phyloP scores from a whole-genome alignment of 2,888 invertebrate species.

The Dyspetes luteomarginatus region DNA sequence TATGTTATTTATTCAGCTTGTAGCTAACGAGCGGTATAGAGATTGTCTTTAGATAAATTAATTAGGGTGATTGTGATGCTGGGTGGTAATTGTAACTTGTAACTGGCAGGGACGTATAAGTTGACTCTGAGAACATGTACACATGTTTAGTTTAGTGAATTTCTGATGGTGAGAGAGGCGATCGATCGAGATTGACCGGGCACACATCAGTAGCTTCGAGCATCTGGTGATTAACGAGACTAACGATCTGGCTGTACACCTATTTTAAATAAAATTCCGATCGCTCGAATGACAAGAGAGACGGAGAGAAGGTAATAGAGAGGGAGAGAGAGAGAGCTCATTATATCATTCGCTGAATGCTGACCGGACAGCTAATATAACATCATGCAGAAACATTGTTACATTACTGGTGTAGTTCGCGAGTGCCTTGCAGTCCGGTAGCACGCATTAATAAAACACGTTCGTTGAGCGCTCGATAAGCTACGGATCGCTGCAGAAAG shows the following conservation, averaged over 20 bases:
- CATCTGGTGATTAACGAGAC: constrained; percentile 60
- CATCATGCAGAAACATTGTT: constrained; percentile 27
- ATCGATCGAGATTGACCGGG: constrained; percentile 49
- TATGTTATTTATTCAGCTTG: constrained; percentile 42
- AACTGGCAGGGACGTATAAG: background rate
- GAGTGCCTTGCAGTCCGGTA: constrained; percentile 36
- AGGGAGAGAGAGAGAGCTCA: constrained; percentile 34
- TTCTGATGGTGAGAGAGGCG: constrained; percentile 43
- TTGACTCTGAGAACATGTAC: background rate
- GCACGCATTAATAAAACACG: constrained; percentile 65
- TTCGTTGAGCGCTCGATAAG: constrained; percentile 40
- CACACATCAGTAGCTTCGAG: constrained; percentile 31
- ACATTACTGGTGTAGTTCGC: background rate
- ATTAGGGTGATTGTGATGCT: background rate
- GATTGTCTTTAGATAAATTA: constrained; percentile 37
- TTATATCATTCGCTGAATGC: constrained; percentile 44
- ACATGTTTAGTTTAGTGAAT: constrained; percentile 19
- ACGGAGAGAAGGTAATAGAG: too few relatives aligned
- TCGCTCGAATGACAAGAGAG: constrained; percentile 47
- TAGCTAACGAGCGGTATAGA: constrained; percentile 43
- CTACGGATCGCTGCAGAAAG: constrained; percentile 8
- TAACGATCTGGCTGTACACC: constrained; percentile 63
- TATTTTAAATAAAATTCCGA: constrained; percentile 64
- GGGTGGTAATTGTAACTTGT: background rate
- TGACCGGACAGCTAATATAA: constrained; percentile 34